These are phyloP conservation scores for Jordanella pulchra DNA, from an alignment of 2,797 vertebrate genomes.

Conservation along the genomic window DNA sequence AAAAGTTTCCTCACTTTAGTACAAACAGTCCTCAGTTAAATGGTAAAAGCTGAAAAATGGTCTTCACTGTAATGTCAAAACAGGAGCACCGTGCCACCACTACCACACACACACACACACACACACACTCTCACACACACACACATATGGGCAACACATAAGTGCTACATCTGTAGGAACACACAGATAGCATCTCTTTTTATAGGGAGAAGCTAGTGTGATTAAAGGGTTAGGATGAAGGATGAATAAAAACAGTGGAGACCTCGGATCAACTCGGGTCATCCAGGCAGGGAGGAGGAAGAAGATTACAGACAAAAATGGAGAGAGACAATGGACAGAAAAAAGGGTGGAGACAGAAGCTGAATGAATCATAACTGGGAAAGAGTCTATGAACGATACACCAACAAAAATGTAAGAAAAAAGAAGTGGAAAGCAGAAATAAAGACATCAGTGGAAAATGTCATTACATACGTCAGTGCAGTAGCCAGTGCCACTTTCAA, in stretches of 20 bases:
- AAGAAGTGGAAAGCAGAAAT: not conserved
- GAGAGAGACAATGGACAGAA: constrained; percentile 28
- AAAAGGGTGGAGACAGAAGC: constrained; percentile 14
- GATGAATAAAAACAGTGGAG: constrained; percentile 30
- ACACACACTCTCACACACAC: not conserved
- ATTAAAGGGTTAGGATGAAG: constrained; percentile 46
- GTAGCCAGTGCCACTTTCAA: not conserved
- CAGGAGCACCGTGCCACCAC: not conserved
- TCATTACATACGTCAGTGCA: not conserved
- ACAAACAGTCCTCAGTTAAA: too few species aligned
- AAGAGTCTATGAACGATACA: constrained; percentile 13
- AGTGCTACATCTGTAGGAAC: not conserved
- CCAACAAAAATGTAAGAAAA: not conserved
- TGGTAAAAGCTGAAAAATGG: too few species aligned
- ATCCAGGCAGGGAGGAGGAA: constrained; percentile 9
- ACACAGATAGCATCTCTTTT: constrained; percentile 16
- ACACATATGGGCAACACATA: constrained; percentile 5
- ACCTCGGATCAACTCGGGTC: constrained; percentile 31
- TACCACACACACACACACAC: not conserved
- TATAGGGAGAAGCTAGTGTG: constrained; percentile 25
- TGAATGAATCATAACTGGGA: constrained; percentile 11
- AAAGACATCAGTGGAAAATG: not conserved
- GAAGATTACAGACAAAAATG: constrained; percentile 45
- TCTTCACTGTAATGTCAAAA: too few species aligned
- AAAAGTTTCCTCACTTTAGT: too few species aligned